These are phyloP conservation scores for Punctoribates punctum DNA, from an alignment of 2,888 invertebrate genomes.

Conservation along the genomic window DNA sequence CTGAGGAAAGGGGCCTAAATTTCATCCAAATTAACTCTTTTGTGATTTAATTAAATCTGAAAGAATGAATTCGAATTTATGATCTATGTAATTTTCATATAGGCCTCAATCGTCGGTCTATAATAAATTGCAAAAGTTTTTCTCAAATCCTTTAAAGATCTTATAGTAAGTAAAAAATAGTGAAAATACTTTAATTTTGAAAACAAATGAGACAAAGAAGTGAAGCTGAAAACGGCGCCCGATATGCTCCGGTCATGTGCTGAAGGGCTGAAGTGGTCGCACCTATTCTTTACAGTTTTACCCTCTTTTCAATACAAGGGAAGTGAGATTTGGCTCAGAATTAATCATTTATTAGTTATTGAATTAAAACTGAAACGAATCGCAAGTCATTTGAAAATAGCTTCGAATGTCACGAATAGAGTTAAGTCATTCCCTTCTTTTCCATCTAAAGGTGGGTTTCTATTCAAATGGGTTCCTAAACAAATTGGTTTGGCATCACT, in stretches of 20 bases:
- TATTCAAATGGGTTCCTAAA: constrained; percentile 33
- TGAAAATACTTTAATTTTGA: not conserved
- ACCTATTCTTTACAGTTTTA: not conserved
- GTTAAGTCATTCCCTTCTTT: not conserved
- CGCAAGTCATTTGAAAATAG: constrained; percentile 12
- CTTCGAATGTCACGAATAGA: too few species aligned
- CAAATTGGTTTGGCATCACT: constrained; percentile 30
- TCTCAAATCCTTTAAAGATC: not conserved
- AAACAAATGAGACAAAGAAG: not conserved
- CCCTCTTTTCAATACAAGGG: not conserved
- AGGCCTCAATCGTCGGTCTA: constrained; percentile 17
- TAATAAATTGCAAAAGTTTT: not conserved
- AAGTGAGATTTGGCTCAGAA: constrained; percentile 13
- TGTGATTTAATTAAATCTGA: not conserved
- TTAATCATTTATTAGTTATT: not conserved
- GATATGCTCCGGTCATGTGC: not conserved
- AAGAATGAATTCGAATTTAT: not conserved
- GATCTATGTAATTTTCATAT: not conserved
- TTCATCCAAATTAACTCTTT: too few species aligned
- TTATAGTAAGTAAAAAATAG: constrained; percentile 5
- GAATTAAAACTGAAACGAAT: not conserved
- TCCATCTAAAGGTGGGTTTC: constrained; percentile 23
- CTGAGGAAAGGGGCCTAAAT: too few species aligned
- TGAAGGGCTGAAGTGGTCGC: not conserved
- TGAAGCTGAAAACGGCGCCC: not conserved